Evolutionary conservation across 1,140 invertebrate species (phyloP).

Genomic region (Listronotus bonariensis): DNA sequence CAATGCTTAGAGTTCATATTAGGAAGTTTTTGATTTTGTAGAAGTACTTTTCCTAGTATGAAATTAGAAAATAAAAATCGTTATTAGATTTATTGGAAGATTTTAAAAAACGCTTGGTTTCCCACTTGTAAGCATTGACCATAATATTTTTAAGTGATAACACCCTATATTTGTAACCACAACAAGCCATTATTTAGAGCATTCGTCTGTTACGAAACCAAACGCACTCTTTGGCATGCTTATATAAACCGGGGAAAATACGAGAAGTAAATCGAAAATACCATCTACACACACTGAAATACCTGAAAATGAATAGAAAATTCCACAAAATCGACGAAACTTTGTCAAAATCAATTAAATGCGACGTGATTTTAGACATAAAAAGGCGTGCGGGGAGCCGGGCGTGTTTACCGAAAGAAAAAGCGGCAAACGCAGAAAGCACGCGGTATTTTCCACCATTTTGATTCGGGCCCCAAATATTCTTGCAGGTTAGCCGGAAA

Average conservation of each 20-base stretch:
- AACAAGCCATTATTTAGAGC: neutral
- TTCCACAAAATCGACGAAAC: neutral
- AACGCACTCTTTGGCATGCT: too few relatives aligned
- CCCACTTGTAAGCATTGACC: too few relatives aligned
- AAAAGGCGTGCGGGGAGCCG: neutral
- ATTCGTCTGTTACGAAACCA: too few relatives aligned
- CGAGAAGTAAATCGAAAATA: neutral
- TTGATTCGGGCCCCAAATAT: constrained; percentile 50
- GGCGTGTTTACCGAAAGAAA: constrained; percentile 20
- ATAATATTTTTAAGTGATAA: too few relatives aligned
- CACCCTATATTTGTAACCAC: neutral
- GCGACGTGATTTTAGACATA: neutral
- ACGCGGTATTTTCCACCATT: constrained; percentile 54
- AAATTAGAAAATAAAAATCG: too few relatives aligned
- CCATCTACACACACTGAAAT: neutral
- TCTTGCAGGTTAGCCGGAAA: constrained; percentile 53
- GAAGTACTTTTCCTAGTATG: too few relatives aligned
- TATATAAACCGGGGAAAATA: too few relatives aligned
- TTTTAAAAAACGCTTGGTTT: too few relatives aligned
- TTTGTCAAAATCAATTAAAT: neutral
- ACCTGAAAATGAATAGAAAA: neutral
- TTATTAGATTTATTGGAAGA: too few relatives aligned
- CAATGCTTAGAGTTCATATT: too few relatives aligned
- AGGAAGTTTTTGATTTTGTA: too few relatives aligned
- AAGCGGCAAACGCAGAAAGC: constrained; percentile 48